These are phyloP conservation scores for Callyntrura sp. DNA, from an alignment of 2,888 invertebrate genomes.

Conservation along the genomic window DNA sequence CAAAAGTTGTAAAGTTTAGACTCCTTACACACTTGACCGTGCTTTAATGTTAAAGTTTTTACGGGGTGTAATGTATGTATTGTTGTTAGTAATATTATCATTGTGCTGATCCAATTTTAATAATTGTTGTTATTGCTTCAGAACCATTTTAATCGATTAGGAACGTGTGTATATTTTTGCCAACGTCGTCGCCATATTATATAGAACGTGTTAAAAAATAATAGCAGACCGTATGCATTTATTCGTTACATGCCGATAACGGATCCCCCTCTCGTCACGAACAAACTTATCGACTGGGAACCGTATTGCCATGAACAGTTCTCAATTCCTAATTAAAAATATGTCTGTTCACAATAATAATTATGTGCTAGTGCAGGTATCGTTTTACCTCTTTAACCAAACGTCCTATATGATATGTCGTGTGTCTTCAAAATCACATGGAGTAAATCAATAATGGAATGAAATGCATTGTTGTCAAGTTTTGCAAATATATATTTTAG, in stretches of 20 bases:
- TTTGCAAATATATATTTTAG: too few species aligned
- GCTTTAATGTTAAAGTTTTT: constrained; percentile 4
- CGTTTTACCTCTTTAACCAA: neutral
- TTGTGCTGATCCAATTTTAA: neutral
- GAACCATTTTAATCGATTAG: neutral
- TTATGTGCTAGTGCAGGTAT: neutral
- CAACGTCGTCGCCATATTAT: constrained; percentile 36
- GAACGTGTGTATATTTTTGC: constrained; percentile 32
- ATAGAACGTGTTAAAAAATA: constrained; percentile 16
- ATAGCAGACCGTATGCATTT: constrained; percentile 56
- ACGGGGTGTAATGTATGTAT: neutral
- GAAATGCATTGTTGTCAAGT: too few species aligned
- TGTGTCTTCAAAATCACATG: neutral
- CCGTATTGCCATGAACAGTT: constrained; percentile 7
- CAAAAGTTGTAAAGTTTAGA: neutral
- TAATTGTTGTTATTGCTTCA: neutral
- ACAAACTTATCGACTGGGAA: neutral
- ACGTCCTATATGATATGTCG: constrained; percentile 5
- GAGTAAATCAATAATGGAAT: too few species aligned
- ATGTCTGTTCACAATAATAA: constrained; percentile 20
- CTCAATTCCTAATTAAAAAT: constrained; percentile 34
- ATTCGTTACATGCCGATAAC: constrained; percentile 16
- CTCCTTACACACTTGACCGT: neutral
- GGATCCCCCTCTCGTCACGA: neutral
- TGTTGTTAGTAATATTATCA: neutral